Evolutionary conservation across 2,113 vertebrate species (phyloP).

Genomic region (Mustela lutreola): DNA sequence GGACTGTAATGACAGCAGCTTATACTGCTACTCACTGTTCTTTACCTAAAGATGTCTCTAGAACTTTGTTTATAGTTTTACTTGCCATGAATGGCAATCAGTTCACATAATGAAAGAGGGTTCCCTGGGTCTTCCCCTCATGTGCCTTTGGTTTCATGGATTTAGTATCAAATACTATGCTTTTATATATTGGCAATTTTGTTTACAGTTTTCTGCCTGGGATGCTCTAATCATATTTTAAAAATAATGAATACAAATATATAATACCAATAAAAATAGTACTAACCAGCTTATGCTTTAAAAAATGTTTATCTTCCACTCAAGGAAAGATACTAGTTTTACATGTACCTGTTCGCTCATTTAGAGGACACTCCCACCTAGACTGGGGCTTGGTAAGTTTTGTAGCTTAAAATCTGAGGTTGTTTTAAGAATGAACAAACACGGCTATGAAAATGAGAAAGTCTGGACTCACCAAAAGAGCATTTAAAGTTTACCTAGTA

Average conservation of each 20-base stretch:
- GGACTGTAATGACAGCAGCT: background rate
- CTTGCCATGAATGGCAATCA: background rate
- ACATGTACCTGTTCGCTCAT: background rate
- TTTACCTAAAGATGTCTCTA: background rate
- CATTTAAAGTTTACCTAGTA: background rate
- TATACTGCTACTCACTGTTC: background rate
- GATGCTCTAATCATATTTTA: background rate
- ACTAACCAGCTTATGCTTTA: background rate
- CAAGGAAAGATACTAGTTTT: background rate
- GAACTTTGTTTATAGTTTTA: background rate
- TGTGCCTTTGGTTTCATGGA: background rate
- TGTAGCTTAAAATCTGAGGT: constrained; percentile 31
- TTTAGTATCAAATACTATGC: background rate
- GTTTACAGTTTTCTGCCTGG: background rate
- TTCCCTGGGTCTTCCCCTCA: background rate
- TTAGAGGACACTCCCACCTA: background rate
- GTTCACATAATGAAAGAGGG: background rate
- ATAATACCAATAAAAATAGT: constrained; percentile 6
- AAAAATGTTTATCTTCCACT: background rate
- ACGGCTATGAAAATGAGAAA: background rate
- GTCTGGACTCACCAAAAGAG: background rate
- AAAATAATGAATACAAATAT: background rate
- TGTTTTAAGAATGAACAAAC: constrained; percentile 14
- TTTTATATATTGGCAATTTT: background rate
- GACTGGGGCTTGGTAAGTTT: background rate